Evolutionary conservation across 2,888 invertebrate species (phyloP), one percentile per base, ranked within the genome.

Genomic region (Graphium colonna): DNA sequence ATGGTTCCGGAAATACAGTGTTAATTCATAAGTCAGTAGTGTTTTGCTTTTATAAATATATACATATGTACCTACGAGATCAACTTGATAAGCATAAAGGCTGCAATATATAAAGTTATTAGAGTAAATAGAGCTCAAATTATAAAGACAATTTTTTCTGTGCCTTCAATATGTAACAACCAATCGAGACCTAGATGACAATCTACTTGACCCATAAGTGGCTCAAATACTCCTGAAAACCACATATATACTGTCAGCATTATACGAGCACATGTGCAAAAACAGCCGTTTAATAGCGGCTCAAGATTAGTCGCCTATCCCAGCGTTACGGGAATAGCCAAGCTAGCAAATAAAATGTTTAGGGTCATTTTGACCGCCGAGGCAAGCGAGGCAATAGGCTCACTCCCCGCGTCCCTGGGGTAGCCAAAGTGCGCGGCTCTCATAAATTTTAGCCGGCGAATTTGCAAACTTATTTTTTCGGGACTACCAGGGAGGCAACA

Each of bases 371-470:
- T 82, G 77, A 73, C 79, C 79, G 77, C 77, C 78, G 81, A 82
- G 82, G 79, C 79, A 79, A 77, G 77, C 79, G 85, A 13, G 82
- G 82, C 88, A 77, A 84, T 83, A 79, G 82, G 79, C 85, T 86
- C 81, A 83, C 85, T 88, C 78, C 82, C 77, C 75, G 69, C 69
- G 59, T 75, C 73, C 77, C 75, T 69, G 75, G 78, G 82, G 82
- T 79, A 77, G 75, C 72, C 75, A 73, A 82, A 79, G 71, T 73
- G 78, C 69, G 64, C 57, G 66, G 68, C 65, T 67, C 69, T 82
- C 88, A 82, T 90, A 89, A 90, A 90, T 87, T 89, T 83, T 82
- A 82, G 77, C 81, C 83, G 81, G 79, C 85, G 86, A 89, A 90
- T 89, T 90, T 88, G 90, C 87, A 90, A 90, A 88, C 84, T 81